phyloP scores from a whole-genome alignment of 1,140 invertebrate genomes.

The Drosophila aff. region DNA sequence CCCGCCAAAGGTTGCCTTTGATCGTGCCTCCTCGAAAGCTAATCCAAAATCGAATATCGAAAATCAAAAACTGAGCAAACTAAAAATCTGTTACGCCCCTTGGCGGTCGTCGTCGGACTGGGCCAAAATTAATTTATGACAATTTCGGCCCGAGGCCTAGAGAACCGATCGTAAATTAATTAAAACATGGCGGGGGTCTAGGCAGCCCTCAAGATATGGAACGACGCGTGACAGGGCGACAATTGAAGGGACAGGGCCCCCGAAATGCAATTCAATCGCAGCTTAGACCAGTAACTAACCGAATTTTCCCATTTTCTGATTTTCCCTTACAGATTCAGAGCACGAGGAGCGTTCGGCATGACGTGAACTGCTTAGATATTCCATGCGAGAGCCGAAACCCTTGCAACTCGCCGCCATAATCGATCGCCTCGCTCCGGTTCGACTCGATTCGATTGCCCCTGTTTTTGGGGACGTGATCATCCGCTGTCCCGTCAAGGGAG shows the following conservation, averaged over 20 bases:
- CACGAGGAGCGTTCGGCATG: constrained; percentile 67
- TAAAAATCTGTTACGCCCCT: constrained; percentile 41
- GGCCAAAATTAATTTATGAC: constrained; percentile 69
- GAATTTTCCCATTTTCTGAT: constrained; percentile 16
- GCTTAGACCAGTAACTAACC: constrained; percentile 35
- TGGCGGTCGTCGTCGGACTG: constrained; percentile 10
- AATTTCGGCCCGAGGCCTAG: constrained; percentile 36
- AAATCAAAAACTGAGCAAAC: constrained; percentile 17
- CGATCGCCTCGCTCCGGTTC: constrained; percentile 55
- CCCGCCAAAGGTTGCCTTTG: constrained; percentile 56
- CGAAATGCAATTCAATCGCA: constrained; percentile 66
- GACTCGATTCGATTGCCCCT: constrained; percentile 37
- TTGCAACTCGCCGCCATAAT: constrained; percentile 60
- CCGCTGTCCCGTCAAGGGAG: neutral
- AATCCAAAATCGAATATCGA: constrained; percentile 24
- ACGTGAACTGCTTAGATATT: constrained; percentile 72
- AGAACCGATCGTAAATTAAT: constrained; percentile 72
- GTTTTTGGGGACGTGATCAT: constrained; percentile 33
- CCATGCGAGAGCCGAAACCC: constrained; percentile 58
- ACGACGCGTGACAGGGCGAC: constrained; percentile 55
- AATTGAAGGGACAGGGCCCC: constrained; percentile 49
- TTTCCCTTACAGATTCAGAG: constrained; percentile 64
- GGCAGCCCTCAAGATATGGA: constrained; percentile 55
- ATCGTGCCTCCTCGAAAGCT: constrained; percentile 48
- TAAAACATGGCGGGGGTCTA: constrained; percentile 42